phyloP scores from a whole-genome alignment of 2,797 vertebrate genomes.

The Chaunax sp. region DNA sequence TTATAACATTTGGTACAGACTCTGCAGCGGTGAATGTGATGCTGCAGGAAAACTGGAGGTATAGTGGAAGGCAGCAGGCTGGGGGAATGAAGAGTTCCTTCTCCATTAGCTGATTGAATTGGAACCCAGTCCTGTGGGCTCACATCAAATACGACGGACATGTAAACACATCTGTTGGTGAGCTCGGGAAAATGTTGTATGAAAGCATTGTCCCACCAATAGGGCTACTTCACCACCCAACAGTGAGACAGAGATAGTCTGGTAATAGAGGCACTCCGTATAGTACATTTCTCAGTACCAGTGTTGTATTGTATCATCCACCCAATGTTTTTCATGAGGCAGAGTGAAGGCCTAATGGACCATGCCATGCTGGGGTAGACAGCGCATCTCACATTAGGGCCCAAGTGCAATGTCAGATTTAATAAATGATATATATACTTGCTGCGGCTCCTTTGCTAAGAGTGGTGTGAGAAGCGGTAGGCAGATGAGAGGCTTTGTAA shows the following conservation, averaged over 20 bases:
- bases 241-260: constrained; percentile 43
- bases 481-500: constrained; percentile 57
- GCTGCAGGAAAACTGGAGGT: constrained; percentile 66
- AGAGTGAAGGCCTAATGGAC: constrained; percentile 81
- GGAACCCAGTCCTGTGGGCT: constrained; percentile 63
- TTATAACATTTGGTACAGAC: constrained; percentile 74
- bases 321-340: constrained; percentile 70
- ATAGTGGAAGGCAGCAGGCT: constrained; percentile 52
- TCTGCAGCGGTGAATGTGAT: constrained; percentile 68
- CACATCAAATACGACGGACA: constrained; percentile 56
- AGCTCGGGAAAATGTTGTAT: constrained; percentile 45
- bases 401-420: constrained; percentile 76
- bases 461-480: constrained; percentile 42
- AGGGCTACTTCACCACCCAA: constrained; percentile 18
- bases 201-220: constrained; percentile 36
- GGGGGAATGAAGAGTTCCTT: constrained; percentile 51
- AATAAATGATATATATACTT: constrained; percentile 77
- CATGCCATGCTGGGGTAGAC: constrained; percentile 68
- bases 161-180: constrained; percentile 58
- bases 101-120: constrained; percentile 87
- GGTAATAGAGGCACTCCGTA: constrained; percentile 46
- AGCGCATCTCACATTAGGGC: constrained; percentile 72
- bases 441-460: constrained; percentile 37
- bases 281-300: constrained; percentile 43
- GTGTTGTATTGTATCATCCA: constrained; percentile 63